phyloP scores from a whole-genome alignment of 2,113 vertebrate species.

The Mustela nigripes region DNA sequence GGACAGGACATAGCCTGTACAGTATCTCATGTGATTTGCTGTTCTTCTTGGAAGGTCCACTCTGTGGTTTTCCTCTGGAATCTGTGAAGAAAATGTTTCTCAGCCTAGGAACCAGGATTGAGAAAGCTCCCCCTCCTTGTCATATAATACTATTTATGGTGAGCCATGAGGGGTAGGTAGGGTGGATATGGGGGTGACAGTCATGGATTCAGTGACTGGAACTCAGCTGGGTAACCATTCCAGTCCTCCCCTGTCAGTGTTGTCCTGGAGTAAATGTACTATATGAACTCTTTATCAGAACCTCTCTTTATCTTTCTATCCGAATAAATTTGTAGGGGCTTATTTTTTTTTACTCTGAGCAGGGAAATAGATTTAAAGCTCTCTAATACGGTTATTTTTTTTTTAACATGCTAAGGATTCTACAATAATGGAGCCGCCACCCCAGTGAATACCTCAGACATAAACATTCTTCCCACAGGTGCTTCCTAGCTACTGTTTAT shows the following conservation, averaged over 20 bases:
- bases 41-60: slow-evolving; percentile 37
- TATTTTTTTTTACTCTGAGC: neutral
- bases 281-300: neutral
- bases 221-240: neutral
- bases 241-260: neutral
- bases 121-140: neutral
- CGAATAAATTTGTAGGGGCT: neutral
- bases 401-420: neutral
- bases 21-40: neutral
- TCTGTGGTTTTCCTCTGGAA: slow-evolving; percentile 44
- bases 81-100: slow-evolving; percentile 47
- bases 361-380: neutral
- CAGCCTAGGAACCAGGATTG: neutral
- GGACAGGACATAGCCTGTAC: neutral
- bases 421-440: neutral
- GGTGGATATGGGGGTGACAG: neutral
- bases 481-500: neutral
- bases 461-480: neutral
- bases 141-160: neutral
- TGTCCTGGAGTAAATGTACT: neutral
- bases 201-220: neutral
- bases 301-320: neutral
- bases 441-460: neutral
- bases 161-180: neutral
- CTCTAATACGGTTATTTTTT: neutral